Conservation (phyloP, 92 coral and sea anemone genomes). For the Blastomussa wellsi region DNA sequence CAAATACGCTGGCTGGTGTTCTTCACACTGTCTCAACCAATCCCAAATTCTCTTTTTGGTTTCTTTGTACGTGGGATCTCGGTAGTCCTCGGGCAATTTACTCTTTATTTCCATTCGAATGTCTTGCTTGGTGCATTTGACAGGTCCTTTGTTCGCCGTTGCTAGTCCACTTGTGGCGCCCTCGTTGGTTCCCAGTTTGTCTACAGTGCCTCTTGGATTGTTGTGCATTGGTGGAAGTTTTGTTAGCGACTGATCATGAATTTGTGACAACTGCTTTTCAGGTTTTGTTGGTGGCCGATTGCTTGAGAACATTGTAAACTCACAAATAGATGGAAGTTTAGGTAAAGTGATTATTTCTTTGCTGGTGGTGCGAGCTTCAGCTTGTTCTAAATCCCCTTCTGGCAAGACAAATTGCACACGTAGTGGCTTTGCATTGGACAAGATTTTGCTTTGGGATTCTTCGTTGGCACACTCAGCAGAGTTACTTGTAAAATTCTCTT, state of each 20-base stretch:
- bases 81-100: slow-evolving; percentile 72
- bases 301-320: slow-evolving; percentile 69
- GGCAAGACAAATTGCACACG: slow-evolving; percentile 69
- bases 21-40: slow-evolving; percentile 69
- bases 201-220: not conserved
- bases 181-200: not conserved
- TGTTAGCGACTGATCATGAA: not conserved
- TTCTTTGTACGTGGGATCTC: slow-evolving; percentile 65
- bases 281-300: slow-evolving; percentile 15
- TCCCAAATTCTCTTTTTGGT: slow-evolving; percentile 69
- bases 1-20: slow-evolving; percentile 59
- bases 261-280: slow-evolving; percentile 20
- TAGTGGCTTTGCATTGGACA: not conserved
- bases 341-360: slow-evolving; percentile 31
- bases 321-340: slow-evolving; percentile 78
- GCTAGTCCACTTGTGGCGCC: not conserved
- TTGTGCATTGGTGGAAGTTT: slow-evolving; percentile 31
- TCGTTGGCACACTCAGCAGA: not conserved
- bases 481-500: not conserved
- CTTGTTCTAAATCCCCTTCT: slow-evolving; percentile 34
- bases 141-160: slow-evolving; percentile 16
- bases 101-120: slow-evolving; percentile 61
- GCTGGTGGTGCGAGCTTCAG: slow-evolving; percentile 19
- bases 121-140: slow-evolving; percentile 67
- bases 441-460: not conserved